A percentile compares a stretch with the other conserved stretches of the same genome.
Evolutionary conservation across 2,797 vertebrate genomes (phyloP).

Genomic region (Alca torda): DNA sequence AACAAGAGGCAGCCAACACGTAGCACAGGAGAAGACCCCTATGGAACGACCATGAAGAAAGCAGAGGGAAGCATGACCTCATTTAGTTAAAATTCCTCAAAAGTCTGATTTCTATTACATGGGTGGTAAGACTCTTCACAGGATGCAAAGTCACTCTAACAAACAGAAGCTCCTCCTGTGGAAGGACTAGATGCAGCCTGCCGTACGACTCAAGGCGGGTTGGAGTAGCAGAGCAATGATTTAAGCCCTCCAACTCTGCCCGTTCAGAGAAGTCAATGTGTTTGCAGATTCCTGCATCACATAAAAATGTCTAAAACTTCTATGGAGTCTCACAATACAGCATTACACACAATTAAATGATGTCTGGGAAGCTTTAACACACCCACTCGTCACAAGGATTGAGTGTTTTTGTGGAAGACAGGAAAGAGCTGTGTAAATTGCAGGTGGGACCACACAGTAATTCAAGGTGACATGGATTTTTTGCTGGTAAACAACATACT

Average conservation of each 20-base stretch:
- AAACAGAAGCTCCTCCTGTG: rapidly evolving
- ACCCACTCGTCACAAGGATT: not conserved
- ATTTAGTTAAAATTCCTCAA: not conserved
- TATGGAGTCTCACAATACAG: not conserved
- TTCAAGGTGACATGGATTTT: not conserved
- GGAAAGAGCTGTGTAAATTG: not conserved
- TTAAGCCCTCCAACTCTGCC: not conserved
- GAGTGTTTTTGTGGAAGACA: not conserved
- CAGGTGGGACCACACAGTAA: not conserved
- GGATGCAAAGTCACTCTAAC: rapidly evolving
- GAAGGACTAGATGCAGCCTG: not conserved
- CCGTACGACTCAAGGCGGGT: rapidly evolving
- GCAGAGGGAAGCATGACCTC: not conserved
- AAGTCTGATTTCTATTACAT: not conserved
- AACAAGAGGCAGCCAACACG: not conserved
- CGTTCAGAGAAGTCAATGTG: not conserved
- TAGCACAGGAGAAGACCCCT: not conserved
- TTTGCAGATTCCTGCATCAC: not conserved
- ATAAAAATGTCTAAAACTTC: not conserved
- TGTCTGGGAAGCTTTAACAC: not conserved
- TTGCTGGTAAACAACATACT: constrained; percentile 4
- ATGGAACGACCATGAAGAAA: not conserved
- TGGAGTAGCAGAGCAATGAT: not conserved
- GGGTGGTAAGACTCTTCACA: not conserved
- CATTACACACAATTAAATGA: not conserved